Base-by-base conservation (phyloP, 2,888 invertebrate species). In the Folsomia candida region DNA sequence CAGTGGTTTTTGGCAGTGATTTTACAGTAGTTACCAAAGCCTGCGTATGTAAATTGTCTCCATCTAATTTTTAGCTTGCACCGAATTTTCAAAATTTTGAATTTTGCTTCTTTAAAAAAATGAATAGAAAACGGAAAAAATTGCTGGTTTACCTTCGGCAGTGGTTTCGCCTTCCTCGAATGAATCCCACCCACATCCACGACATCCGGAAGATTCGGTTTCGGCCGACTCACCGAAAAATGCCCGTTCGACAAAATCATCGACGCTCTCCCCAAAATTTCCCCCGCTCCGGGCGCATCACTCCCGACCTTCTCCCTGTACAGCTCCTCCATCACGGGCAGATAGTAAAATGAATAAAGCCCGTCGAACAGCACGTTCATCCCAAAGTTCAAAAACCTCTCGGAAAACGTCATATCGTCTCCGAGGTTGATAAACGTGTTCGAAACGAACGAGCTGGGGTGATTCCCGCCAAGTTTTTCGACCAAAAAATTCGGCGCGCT, bases 261-360 rank as follows among this genome's bases (percentile, higher is more conserved):
- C 1, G 79, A 72, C 3, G 76, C 73, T 6, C 70, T 76, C 24
- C 27, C 62, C 4, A 63, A 65, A 24, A 72, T 65, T 26, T 79
- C 79, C n/a, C n/a, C 6, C 25, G 76, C 51, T 11, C 69, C 62
- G 6, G 80, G 80, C 14, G 68, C 22, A 20, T 71, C 69, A 1
- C 70, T 3, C n/a, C 73, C 84, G 66, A 86, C 86, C 78, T 84
- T 83, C 70, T 84, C 73, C 18, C 47, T 9, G 47, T 47, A 47
- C 18, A 47, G 47, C 18, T 47, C 18, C 18, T 47, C 47, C 47
- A 47, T 47, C 9, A 47, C 9, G 47, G 47, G 47, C 9, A 47
- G 9, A 47, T 47, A 47, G 18, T 47, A 47, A 47, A 9, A 18
- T 9, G 9, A 11, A 18, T 47, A 47, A 18, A 47, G 9, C 9